Percentiles rank a stretch among this genome's conserved stretches.
These are phyloP conservation scores for Diaperis boleti DNA, from an alignment of 2,888 invertebrate species.

Conservation along the genomic window DNA sequence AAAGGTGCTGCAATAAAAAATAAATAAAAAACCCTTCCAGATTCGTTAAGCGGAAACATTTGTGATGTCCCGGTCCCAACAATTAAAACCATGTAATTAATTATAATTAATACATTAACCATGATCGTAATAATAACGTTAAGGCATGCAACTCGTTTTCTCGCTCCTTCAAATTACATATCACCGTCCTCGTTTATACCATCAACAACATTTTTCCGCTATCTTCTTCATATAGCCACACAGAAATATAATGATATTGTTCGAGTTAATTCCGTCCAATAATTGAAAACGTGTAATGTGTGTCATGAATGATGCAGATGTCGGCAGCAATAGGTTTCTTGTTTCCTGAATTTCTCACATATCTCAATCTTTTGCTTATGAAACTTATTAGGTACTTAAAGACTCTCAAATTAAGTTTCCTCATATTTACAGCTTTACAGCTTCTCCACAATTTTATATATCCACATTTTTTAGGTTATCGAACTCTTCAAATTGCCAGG, in stretches of 20 bases:
- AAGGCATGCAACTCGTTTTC: conserved; percentile 17
- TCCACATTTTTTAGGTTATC: no score
- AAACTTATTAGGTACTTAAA: no score
- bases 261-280: conserved; percentile 10
- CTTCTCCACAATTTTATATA: no score
- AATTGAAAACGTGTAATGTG: conserved; percentile 31
- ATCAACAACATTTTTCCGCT: conserved; percentile 12
- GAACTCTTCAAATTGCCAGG: no score
- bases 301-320: conserved; percentile 34
- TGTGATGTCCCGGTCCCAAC: conserved; percentile 1
- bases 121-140: conserved; percentile 6
- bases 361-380: not conserved
- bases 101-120: conserved; percentile 11
- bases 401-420: no score
- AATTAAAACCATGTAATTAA: conserved; percentile 8
- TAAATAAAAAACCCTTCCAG: no score
- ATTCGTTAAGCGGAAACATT: conserved; percentile 18
- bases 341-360: not conserved
- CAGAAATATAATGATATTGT: conserved; percentile 21
- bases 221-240: conserved; percentile 17
- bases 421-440: no score
- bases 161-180: conserved; percentile 24
- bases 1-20: no score
- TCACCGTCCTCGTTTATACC: not conserved
- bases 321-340: no score